Evolutionary conservation across 1,140 invertebrate genomes (phyloP).

Genomic region (Zaprionus africanus): DNA sequence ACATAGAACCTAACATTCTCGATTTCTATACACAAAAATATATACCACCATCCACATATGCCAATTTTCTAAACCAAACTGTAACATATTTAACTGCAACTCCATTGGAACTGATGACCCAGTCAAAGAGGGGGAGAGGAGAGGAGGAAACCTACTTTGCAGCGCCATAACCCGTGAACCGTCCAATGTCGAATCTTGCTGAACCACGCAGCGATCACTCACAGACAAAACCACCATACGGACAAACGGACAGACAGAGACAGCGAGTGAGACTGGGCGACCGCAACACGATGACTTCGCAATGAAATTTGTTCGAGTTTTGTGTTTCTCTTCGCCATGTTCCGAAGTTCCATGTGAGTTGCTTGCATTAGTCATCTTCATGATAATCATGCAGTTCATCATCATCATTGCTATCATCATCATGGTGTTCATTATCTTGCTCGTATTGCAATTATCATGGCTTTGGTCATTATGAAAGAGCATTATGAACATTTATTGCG

Average conservation of each 20-base stretch:
- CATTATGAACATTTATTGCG: conserved; percentile 48
- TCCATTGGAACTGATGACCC: background rate
- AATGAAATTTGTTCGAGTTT: conserved; percentile 12
- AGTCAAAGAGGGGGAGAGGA: background rate
- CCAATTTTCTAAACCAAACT: no score
- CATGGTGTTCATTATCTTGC: background rate
- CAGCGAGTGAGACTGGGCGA: background rate
- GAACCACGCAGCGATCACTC: conserved; percentile 42
- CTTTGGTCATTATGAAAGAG: conserved; percentile 12
- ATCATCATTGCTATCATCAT: conserved; percentile 19
- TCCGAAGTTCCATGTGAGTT: conserved; percentile 39
- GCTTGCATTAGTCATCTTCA: conserved; percentile 52
- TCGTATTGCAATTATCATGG: conserved; percentile 30
- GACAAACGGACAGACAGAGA: background rate
- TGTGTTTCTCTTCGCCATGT: conserved; percentile 15
- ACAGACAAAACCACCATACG: background rate
- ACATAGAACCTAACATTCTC: no score
- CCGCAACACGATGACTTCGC: background rate
- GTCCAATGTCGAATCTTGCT: background rate
- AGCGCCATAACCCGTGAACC: conserved; percentile 48
- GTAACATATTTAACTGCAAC: background rate
- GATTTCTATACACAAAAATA: background rate
- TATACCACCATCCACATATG: no score
- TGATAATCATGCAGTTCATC: conserved; percentile 1
- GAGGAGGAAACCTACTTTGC: conserved; percentile 6